Conservation (phyloP, 1,140 invertebrate genomes). For the Meloidogyne hapla region DNA sequence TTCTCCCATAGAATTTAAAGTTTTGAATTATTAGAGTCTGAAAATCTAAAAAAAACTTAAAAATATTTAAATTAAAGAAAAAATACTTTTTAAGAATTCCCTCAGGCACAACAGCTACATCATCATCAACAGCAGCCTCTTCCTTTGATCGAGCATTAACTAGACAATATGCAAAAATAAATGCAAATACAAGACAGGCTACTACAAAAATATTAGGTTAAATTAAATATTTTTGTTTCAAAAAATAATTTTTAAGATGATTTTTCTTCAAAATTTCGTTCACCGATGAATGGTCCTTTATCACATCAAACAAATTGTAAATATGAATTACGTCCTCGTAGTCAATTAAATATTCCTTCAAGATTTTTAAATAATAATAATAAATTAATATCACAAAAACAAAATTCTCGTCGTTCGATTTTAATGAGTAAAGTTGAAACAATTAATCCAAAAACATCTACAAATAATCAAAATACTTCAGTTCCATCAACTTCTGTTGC, state of each 20-base stretch:
- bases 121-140: background rate
- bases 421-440: background rate
- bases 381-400: background rate
- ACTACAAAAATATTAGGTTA: background rate
- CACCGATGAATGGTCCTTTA: background rate
- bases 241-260: background rate
- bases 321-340: slow-evolving; percentile 15
- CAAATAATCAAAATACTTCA: background rate
- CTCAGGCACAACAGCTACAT: background rate
- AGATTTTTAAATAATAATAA: slow-evolving; percentile 7
- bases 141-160: background rate
- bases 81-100: background rate
- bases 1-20: no score
- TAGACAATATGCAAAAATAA: background rate
- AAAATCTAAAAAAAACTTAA: no score
- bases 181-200: background rate
- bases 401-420: background rate
- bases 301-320: slow-evolving; percentile 6
- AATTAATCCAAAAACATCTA: background rate
- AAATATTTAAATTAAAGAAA: no score
- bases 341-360: slow-evolving; percentile 11
- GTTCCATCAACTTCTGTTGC: background rate
- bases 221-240: background rate
- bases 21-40: no score
- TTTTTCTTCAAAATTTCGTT: background rate